Conservation (phyloP, 2,797 vertebrate genomes). For the Tangara arthus region DNA sequence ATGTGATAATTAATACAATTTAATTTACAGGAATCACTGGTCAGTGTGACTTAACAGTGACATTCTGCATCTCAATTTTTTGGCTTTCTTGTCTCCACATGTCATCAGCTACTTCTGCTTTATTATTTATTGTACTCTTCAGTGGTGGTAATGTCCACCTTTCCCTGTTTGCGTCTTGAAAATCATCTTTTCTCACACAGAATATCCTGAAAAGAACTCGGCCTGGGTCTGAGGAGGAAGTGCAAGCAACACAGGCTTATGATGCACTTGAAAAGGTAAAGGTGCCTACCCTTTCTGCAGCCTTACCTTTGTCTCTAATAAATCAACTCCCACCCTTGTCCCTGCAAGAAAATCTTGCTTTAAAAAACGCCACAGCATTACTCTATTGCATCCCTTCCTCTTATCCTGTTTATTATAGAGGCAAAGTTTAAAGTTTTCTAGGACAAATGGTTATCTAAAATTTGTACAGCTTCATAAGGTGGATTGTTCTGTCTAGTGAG, state of each 20-base stretch:
- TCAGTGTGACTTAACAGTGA: not conserved
- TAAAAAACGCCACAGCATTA: not conserved
- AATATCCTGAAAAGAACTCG: constrained; percentile 93
- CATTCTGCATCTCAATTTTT: not conserved
- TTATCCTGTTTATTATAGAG: not conserved
- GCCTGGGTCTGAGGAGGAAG: constrained; percentile 84
- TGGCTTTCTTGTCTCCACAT: not conserved
- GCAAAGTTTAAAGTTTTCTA: not conserved
- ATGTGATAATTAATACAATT: not conserved
- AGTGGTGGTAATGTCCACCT: not conserved
- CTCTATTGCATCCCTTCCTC: not conserved
- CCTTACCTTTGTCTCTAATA: not conserved
- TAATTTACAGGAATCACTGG: not conserved
- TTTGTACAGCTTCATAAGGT: not conserved
- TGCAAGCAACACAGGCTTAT: constrained; percentile 87
- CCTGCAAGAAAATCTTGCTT: not conserved
- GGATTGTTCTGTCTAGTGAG: not conserved
- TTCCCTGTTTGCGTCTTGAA: not conserved
- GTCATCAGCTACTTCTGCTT: not conserved
- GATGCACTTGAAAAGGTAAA: constrained; percentile 88
- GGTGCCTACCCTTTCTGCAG: not conserved
- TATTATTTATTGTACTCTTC: not conserved
- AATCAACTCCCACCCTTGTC: not conserved
- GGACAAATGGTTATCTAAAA: not conserved
- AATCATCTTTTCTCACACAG: constrained; percentile 66